These are phyloP conservation scores for Asarcornis scutulata DNA, from an alignment of 2,113 vertebrate species.

Conservation along the genomic window DNA sequence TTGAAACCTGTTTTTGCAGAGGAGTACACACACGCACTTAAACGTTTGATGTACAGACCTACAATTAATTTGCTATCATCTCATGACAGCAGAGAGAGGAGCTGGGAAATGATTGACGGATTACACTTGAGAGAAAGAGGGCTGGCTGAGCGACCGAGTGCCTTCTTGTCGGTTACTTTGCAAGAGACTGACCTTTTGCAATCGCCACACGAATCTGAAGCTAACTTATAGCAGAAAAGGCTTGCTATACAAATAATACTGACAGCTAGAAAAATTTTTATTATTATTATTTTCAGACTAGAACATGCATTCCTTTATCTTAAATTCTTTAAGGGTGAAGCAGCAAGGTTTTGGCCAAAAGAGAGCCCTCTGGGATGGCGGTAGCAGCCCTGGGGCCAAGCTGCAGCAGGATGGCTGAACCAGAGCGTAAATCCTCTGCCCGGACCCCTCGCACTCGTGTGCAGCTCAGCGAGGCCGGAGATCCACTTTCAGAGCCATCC, in stretches of 20 bases:
- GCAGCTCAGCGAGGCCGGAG: not conserved
- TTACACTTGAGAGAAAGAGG: not conserved
- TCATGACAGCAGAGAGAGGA: slow-evolving; percentile 1
- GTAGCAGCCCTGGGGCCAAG: not conserved
- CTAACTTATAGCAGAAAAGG: not conserved
- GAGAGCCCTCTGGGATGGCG: not conserved
- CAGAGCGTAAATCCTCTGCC: not conserved
- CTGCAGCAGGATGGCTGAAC: not conserved
- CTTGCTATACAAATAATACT: not conserved
- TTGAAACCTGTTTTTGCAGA: not conserved
- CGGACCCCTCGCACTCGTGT: not conserved
- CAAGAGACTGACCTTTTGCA: slow-evolving; percentile 30
- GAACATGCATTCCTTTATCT: slow-evolving; percentile 5
- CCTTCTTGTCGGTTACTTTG: not conserved
- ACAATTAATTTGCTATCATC: slow-evolving; percentile 47
- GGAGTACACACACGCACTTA: not conserved
- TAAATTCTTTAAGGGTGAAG: not conserved
- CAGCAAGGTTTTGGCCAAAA: not conserved
- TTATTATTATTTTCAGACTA: not conserved
- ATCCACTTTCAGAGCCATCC: slow-evolving; percentile 8
- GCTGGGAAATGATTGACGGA: slow-evolving; percentile 16
- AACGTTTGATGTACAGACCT: not conserved
- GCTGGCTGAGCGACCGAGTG: not conserved
- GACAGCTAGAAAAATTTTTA: not conserved
- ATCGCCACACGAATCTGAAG: slow-evolving; percentile 6